Base-by-base conservation (phyloP, 2,888 invertebrate species). In the Nebria salina region DNA sequence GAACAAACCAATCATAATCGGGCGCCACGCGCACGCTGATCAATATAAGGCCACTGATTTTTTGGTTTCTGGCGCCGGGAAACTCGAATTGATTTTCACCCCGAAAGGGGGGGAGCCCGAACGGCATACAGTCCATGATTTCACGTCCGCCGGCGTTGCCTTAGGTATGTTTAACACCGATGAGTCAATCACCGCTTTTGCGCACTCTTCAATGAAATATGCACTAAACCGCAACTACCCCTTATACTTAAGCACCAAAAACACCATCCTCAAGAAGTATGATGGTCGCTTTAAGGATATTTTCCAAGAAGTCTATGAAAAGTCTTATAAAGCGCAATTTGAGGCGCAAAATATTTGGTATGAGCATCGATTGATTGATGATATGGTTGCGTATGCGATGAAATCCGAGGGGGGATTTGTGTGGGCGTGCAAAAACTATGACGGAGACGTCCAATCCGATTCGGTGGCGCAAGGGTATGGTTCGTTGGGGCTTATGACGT, bases 361-460 rank as follows among this genome's bases (percentile, higher is more conserved):
- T 87, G 99, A 99, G 89, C 99, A 99, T 89, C 93, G 99, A 83
- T 91, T 99, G 77, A 99, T 99, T 87, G 99, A 99, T 88, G 99
- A 99, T 87, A 99, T 99, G 99, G 98, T 99, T 13, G 99, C 99
- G 1, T 98, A 98, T 87, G 95, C 95, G 54, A 96, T 99, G 96
- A 99, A 99, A 89, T 96, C 97, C 0, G 97, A 98, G 86, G 99
- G 99, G 84, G 99, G 99, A 68, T 99, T 99, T 89, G 98, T 99
- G 0, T 99, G 99, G 99, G 98, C 99, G 8, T 99, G 99, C 89
- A 99, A 99, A 89, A 99, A 99, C 89, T 99, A 99, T 88, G 99
- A 99, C 87, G 99, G 99, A 68, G 99, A 99, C 89, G 99, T 99
- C 0, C 99, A 99, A 89, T 98, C 98, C 0, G 99, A 99, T 89